Percentiles rank a stretch among this genome's conserved stretches.
Evolutionary conservation across 1,140 invertebrate species (phyloP).

Genomic region (Gonatopus flavifemur): DNA sequence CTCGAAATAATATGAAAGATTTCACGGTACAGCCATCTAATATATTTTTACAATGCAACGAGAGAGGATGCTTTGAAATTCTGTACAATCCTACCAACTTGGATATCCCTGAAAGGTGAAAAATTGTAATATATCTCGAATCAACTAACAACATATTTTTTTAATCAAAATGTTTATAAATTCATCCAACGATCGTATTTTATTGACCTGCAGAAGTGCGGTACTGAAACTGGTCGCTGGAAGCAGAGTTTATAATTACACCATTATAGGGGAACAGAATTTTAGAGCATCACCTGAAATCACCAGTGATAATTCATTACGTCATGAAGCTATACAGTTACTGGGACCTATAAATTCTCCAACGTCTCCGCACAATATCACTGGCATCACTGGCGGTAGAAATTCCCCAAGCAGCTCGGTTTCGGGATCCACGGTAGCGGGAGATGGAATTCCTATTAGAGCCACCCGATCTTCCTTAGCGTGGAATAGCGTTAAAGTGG

Average conservation of each 20-base stretch:
- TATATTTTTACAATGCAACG: constrained; percentile 29
- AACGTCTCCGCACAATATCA: constrained; percentile 45
- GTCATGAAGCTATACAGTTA: constrained; percentile 45
- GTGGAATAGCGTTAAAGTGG: constrained; percentile 58
- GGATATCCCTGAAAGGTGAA: constrained; percentile 31
- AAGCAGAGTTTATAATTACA: constrained; percentile 31
- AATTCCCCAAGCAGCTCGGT: constrained; percentile 48
- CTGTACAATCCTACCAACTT: constrained; percentile 33
- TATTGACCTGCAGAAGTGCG: constrained; percentile 26
- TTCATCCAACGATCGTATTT: constrained; percentile 2
- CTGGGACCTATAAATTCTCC: constrained; percentile 31
- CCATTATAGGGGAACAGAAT: constrained; percentile 33
- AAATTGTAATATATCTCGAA: too few relatives aligned
- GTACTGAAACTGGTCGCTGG: constrained; percentile 35
- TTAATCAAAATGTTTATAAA: constrained; percentile 8
- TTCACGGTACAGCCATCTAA: constrained; percentile 36
- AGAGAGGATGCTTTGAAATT: constrained; percentile 34
- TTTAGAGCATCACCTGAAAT: constrained; percentile 12
- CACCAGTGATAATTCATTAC: constrained; percentile 27
- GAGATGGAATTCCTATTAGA: constrained; percentile 52
- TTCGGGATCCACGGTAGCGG: constrained; percentile 38
- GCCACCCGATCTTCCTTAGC: constrained; percentile 56
- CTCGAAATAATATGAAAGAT: constrained; percentile 12
- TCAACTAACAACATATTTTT: too few relatives aligned
- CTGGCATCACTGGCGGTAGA: constrained; percentile 39